phyloP scores from a whole-genome alignment of 2,888 invertebrate species.

The Hecatera dysodea region DNA sequence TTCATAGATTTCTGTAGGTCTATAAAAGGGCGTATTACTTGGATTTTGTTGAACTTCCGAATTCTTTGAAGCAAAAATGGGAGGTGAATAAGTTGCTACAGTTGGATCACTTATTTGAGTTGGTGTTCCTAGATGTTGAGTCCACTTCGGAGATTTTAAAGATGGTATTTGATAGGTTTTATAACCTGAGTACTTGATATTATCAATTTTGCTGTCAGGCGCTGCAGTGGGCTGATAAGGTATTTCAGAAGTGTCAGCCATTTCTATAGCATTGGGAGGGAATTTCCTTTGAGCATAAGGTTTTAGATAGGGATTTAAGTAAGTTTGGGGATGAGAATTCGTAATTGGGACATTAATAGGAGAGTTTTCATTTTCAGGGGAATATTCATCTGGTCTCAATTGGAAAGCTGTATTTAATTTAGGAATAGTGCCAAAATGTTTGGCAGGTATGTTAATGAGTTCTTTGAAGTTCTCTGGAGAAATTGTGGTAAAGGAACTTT shows the following conservation, averaged over 20 bases:
- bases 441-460: neutral
- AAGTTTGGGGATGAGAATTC: neutral
- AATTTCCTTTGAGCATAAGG: neutral
- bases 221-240: neutral
- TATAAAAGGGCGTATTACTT: neutral
- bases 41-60: neutral
- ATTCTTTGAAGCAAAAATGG: neutral
- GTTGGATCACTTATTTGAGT: neutral
- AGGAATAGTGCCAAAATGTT: neutral
- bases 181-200: constrained; percentile 44
- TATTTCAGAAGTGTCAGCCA: neutral
- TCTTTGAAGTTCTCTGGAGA: neutral
- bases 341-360: neutral
- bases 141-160: neutral
- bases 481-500: fast-evolving
- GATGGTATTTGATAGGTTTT: constrained; percentile 35
- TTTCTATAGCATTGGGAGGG: neutral
- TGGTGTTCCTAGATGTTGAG: neutral
- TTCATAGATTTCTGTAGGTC: neutral
- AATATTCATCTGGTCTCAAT: neutral
- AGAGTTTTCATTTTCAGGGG: neutral
- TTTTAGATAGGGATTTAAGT: neutral
- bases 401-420: neutral
- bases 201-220: neutral
- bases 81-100: neutral